Evolutionary conservation across 2,888 invertebrate species (phyloP).

Genomic region (Formica aserva): DNA sequence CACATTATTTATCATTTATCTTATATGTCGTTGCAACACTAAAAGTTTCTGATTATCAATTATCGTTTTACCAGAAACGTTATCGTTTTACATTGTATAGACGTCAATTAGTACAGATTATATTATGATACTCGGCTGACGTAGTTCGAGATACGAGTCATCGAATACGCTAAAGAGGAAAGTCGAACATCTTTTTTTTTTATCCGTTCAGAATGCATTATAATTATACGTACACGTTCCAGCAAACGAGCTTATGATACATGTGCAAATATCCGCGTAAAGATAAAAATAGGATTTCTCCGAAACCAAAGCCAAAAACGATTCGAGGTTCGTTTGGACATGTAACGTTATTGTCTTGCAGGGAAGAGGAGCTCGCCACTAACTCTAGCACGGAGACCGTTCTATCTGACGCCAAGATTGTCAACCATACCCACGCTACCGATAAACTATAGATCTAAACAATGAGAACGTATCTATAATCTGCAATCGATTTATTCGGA

Average conservation of each 20-base stretch:
- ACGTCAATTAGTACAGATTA: neutral
- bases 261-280: slow-evolving; percentile 3
- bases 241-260: slow-evolving; percentile 2
- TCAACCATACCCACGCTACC: slow-evolving; percentile 83
- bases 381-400: slow-evolving; percentile 85
- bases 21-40: neutral
- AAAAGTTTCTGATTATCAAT: neutral
- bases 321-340: slow-evolving; percentile 77
- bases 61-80: neutral
- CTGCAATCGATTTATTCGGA: slow-evolving; percentile 62
- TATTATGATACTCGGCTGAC: neutral
- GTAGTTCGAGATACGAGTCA: slow-evolving; percentile 15
- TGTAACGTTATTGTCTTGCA: slow-evolving; percentile 84
- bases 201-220: slow-evolving; percentile 55
- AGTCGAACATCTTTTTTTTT: slow-evolving; percentile 18
- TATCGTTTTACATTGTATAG: slow-evolving; percentile 11
- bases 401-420: slow-evolving; percentile 84
- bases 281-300: slow-evolving; percentile 43
- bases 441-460: slow-evolving; percentile 78
- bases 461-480: slow-evolving; percentile 62
- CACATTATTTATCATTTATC: neutral
- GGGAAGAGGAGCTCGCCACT: slow-evolving; percentile 85
- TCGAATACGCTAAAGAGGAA: neutral
- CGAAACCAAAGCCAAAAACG: slow-evolving; percentile 58
- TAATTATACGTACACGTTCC: slow-evolving; percentile 26